A percentile compares a stretch with the other conserved stretches of the same genome.
Evolutionary conservation across 2,797 vertebrate genomes (phyloP).

Genomic region (Lophura swinhoii): DNA sequence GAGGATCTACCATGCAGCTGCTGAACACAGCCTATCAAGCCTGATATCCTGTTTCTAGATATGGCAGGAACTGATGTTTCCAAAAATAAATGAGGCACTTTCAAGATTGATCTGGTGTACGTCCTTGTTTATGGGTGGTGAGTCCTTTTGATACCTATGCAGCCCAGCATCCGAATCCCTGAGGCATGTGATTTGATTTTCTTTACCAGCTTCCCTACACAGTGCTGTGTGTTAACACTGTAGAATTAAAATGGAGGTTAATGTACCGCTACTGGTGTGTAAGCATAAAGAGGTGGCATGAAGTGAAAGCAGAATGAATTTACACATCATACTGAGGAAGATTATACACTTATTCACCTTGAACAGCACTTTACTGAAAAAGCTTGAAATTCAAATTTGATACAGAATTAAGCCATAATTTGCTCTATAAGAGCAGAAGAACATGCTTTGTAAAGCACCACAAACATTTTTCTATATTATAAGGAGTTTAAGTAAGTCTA

Average conservation of each 20-base stretch:
- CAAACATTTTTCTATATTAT: background rate
- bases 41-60: background rate
- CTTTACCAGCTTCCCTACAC: background rate
- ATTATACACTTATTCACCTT: conserved; percentile 51
- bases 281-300: background rate
- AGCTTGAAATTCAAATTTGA: conserved; percentile 50
- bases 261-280: background rate
- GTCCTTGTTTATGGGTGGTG: background rate
- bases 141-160: background rate
- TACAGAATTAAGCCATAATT: background rate
- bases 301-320: conserved; percentile 52
- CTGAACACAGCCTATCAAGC: too few species aligned
- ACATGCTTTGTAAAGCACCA: background rate
- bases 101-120: background rate
- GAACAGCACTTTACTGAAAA: conserved; percentile 27
- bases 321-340: background rate
- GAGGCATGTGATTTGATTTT: conserved; percentile 41
- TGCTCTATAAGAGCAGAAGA: background rate
- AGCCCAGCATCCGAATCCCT: background rate
- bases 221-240: background rate
- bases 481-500: background rate
- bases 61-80: background rate
- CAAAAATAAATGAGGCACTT: background rate
- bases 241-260: conserved; percentile 47
- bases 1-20: background rate